Percentiles rank a stretch among this genome's conserved stretches.
These are phyloP conservation scores for Periplaneta americana DNA, from an alignment of 1,140 invertebrate genomes.

Conservation along the genomic window DNA sequence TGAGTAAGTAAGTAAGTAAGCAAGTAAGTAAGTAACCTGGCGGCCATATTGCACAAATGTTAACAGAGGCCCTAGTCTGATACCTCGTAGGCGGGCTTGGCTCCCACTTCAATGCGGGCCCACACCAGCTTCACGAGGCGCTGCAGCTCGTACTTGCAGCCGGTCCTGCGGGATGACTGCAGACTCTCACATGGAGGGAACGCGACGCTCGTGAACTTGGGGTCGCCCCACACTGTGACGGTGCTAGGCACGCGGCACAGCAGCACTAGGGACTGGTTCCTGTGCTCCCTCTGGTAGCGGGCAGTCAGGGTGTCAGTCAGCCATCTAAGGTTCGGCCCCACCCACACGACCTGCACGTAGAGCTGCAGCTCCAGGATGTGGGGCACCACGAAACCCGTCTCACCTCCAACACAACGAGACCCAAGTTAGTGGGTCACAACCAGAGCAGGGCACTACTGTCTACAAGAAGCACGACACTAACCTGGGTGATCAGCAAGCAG, in stretches of 20 bases:
- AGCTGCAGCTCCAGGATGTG: constrained; percentile 49
- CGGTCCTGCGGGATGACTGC: constrained; percentile 21
- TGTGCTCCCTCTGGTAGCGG: constrained; percentile 28
- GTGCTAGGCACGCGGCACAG: constrained; percentile 61
- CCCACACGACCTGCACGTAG: constrained; percentile 55
- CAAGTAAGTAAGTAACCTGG: too few species aligned
- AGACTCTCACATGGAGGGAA: constrained; percentile 49
- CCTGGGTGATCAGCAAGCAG: constrained; percentile 49
- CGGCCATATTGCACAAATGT: too few species aligned
- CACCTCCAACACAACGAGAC: constrained; percentile 24
- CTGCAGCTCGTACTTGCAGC: constrained; percentile 48
- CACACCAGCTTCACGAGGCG: constrained; percentile 63
- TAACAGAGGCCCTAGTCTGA: not conserved
- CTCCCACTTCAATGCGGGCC: constrained; percentile 44
- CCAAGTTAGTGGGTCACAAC: not conserved
- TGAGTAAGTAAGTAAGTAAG: too few species aligned
- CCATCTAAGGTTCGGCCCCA: constrained; percentile 48
- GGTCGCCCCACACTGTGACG: constrained; percentile 46
- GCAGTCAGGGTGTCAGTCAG: constrained; percentile 40
- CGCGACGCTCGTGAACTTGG: constrained; percentile 41
- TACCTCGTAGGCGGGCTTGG: constrained; percentile 43
- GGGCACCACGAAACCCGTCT: constrained; percentile 43
- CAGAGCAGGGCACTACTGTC: not conserved
- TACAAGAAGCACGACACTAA: constrained; percentile 22
- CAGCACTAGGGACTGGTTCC: constrained; percentile 48